A percentile compares a stretch with the other conserved stretches of the same genome.
Conservation (phyloP, 2,888 invertebrate species). For the Elaeidobius kamerunicus region DNA sequence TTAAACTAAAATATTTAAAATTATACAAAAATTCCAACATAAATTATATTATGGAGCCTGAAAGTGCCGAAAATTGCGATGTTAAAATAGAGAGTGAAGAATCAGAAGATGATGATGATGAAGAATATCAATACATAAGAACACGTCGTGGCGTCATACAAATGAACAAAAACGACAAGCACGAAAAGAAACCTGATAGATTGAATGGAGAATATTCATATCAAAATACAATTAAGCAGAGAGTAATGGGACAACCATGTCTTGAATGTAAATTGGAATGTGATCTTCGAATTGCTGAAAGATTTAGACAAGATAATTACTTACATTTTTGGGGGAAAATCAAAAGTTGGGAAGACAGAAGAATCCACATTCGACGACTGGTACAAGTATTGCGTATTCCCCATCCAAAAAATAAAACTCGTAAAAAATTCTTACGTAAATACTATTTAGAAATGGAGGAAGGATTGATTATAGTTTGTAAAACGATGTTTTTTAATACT, state of each 20-base stretch:
- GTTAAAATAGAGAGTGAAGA: slow-evolving; percentile 23
- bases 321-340: slow-evolving; percentile 25
- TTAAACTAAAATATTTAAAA: too few relatives aligned
- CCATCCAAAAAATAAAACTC: slow-evolving; percentile 20
- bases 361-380: slow-evolving; percentile 17
- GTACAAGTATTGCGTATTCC: slow-evolving; percentile 19
- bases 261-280: slow-evolving; percentile 26
- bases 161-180: slow-evolving; percentile 8
- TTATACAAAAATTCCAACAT: too few relatives aligned
- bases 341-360: slow-evolving; percentile 25
- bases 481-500: slow-evolving; percentile 29
- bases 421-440: slow-evolving; percentile 27
- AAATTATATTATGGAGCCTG: slow-evolving; percentile 6
- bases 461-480: slow-evolving; percentile 22
- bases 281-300: slow-evolving; percentile 23
- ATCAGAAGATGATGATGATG: slow-evolving; percentile 24
- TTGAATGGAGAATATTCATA: slow-evolving; percentile 26
- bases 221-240: slow-evolving; percentile 24
- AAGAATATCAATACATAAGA: slow-evolving; percentile 20
- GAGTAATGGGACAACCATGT: slow-evolving; percentile 25
- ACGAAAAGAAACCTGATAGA: slow-evolving; percentile 19
- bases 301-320: slow-evolving; percentile 27
- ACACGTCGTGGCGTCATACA: slow-evolving; percentile 21
- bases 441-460: slow-evolving; percentile 26
- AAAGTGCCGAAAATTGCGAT: slow-evolving; percentile 9